Evolutionary conservation across 2,797 vertebrate species (phyloP).

Genomic region (Jordanella pulchra): DNA sequence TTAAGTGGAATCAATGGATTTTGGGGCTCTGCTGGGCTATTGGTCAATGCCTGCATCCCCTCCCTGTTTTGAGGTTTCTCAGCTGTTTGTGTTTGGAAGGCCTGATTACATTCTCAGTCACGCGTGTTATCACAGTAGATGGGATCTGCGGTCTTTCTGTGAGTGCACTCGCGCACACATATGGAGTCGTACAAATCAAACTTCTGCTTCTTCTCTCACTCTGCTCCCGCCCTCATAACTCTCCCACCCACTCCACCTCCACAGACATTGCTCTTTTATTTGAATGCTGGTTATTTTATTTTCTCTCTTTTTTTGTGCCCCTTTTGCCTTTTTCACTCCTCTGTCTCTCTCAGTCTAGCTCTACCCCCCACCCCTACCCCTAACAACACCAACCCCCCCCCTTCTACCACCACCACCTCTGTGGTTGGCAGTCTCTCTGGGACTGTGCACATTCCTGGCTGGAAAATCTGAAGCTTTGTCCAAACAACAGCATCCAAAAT

Average conservation of each 20-base stretch:
- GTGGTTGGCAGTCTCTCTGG: constrained; percentile 83
- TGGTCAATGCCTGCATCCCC: neutral
- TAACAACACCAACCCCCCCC: constrained; percentile 5
- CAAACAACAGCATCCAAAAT: constrained; percentile 85
- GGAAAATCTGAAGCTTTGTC: constrained; percentile 86
- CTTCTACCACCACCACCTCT: constrained; percentile 56
- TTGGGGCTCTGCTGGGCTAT: neutral
- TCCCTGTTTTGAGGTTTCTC: constrained; percentile 12
- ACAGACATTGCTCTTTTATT: constrained; percentile 56
- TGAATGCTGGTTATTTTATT: constrained; percentile 15
- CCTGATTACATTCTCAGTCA: constrained; percentile 43
- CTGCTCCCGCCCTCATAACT: constrained; percentile 52
- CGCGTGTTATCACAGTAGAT: constrained; percentile 45
- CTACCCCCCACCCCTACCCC: constrained; percentile 20
- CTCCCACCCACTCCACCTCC: constrained; percentile 54
- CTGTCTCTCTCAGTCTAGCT: constrained; percentile 35
- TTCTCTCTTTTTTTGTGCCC: constrained; percentile 52
- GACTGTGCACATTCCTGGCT: constrained; percentile 85
- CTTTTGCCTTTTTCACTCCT: constrained; percentile 35
- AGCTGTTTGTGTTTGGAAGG: constrained; percentile 32
- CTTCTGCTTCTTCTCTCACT: constrained; percentile 59
- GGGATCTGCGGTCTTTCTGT: constrained; percentile 25
- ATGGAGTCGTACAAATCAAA: constrained; percentile 23
- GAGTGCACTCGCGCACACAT: constrained; percentile 14
- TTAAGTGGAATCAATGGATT: neutral